Percentiles rank a stretch among this genome's conserved stretches.
These are phyloP conservation scores for Idaea biselata DNA, from an alignment of 2,888 invertebrate genomes.

Conservation along the genomic window DNA sequence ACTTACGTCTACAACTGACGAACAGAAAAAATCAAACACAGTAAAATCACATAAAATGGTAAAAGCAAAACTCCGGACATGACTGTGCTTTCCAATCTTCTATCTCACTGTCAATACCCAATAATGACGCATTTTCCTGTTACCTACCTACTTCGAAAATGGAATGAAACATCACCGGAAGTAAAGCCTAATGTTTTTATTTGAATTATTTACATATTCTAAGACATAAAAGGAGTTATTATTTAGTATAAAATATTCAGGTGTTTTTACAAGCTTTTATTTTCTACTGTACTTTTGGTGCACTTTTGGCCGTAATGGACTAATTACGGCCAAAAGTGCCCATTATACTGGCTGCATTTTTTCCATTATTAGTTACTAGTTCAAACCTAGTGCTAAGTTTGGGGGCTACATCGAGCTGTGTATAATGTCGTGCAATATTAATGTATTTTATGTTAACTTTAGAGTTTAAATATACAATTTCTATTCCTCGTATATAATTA, in stretches of 20 bases:
- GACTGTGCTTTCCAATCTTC: constrained; percentile 43
- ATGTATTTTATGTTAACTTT: no score
- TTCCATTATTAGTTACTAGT: no score
- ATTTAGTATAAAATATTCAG: constrained; percentile 15
- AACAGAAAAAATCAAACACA: constrained; percentile 24
- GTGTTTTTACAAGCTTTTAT: no score
- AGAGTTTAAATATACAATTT: no score
- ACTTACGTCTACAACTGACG: background rate
- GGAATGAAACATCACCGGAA: background rate
- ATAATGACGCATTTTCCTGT: constrained; percentile 47
- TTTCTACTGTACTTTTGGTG: no score
- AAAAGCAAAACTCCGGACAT: constrained; percentile 38
- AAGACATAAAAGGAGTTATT: background rate
- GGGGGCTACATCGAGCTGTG: no score
- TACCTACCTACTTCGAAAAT: constrained; percentile 3
- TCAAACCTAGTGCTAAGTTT: no score
- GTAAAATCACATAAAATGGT: no score
- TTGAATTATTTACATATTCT: background rate
- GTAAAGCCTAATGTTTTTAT: constrained; percentile 5
- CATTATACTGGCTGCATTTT: no score
- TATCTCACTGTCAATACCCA: constrained; percentile 47
- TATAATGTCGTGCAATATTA: no score
- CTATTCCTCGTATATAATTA: background rate
- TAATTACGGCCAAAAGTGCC: no score
- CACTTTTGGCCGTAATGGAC: no score